These are phyloP conservation scores for Lasioglossum leucozonium DNA, from an alignment of 2,888 invertebrate species.

Conservation along the genomic window DNA sequence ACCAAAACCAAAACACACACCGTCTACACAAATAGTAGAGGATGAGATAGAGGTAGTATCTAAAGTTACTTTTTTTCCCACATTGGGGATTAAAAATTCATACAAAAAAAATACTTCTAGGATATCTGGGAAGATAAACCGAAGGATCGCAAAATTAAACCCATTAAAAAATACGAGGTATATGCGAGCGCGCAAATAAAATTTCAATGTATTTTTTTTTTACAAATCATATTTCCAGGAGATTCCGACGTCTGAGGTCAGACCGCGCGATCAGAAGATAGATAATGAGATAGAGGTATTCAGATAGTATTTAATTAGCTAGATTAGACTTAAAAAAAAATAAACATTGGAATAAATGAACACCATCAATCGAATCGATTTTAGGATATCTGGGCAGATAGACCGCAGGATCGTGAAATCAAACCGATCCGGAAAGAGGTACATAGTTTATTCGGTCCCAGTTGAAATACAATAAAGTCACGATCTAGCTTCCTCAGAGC, in stretches of 20 bases:
- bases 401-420: slow-evolving; percentile 37
- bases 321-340: not conserved
- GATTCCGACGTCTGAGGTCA: not conserved
- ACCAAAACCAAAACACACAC: not conserved
- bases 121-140: slow-evolving; percentile 32
- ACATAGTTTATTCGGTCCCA: not conserved
- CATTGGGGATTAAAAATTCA: not conserved
- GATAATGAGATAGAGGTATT: slow-evolving; percentile 43
- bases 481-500: no score
- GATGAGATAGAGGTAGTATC: not conserved
- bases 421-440: slow-evolving; percentile 52
- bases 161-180: slow-evolving; percentile 47
- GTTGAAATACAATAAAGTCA: no score
- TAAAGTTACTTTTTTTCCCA: not conserved
- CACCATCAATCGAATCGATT: slow-evolving; percentile 6
- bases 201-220: not conserved
- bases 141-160: slow-evolving; percentile 23
- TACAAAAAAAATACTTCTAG: slow-evolving; percentile 29
- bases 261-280: slow-evolving; percentile 12
- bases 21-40: slow-evolving; percentile 16
- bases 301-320: not conserved
- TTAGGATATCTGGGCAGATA: slow-evolving; percentile 53
- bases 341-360: not conserved
- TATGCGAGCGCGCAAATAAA: not conserved
- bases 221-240: slow-evolving; percentile 40